phyloP scores from a whole-genome alignment of 2,797 vertebrate species.

The Enteromius trimaculatus region DNA sequence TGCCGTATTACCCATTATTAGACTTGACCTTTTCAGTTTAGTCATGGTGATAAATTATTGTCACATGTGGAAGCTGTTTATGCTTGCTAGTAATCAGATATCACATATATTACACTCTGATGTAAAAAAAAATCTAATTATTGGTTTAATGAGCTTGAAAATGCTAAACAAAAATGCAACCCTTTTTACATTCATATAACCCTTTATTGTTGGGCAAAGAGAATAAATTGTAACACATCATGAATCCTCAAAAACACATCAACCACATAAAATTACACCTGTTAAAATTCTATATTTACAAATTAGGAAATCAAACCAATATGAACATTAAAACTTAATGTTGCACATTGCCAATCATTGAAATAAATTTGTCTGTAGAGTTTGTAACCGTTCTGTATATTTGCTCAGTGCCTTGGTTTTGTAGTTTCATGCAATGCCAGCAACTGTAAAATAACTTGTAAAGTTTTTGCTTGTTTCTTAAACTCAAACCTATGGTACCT shows the following conservation, averaged over 20 bases:
- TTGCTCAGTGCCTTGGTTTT: neutral
- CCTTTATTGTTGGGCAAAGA: constrained; percentile 15
- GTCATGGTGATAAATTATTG: constrained; percentile 36
- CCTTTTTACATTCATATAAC: constrained; percentile 27
- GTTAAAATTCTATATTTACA: constrained; percentile 21
- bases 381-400: neutral
- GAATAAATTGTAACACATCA: neutral
- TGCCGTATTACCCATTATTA: neutral
- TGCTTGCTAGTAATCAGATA: constrained; percentile 35
- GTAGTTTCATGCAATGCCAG: neutral
- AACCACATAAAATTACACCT: constrained; percentile 14
- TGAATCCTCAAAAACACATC: neutral
- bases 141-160: neutral
- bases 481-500: neutral
- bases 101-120: constrained; percentile 2
- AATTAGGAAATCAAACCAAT: constrained; percentile 13
- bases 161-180: neutral
- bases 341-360: neutral
- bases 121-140: constrained; percentile 23
- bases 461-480: neutral
- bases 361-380: neutral
- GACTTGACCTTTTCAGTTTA: neutral
- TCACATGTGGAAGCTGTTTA: constrained; percentile 50
- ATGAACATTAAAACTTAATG: constrained; percentile 10
- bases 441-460: neutral